phyloP scores from a whole-genome alignment of 2,113 vertebrate genomes.

The Asarcornis scutulata region DNA sequence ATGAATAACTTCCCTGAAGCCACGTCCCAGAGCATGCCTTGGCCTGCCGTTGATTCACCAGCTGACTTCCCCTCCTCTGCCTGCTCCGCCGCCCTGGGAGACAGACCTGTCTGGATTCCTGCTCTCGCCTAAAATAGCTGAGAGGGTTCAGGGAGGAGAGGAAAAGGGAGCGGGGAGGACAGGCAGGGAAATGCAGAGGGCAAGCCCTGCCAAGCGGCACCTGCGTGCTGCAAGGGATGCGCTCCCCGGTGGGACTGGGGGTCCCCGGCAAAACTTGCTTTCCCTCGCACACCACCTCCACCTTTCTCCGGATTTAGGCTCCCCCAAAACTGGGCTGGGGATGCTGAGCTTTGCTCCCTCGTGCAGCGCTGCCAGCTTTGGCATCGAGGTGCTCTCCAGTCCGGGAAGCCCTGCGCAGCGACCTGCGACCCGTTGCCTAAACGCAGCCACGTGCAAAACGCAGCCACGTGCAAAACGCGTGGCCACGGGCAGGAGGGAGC shows the following conservation, averaged over 20 bases:
- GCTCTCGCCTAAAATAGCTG: slow-evolving; percentile 34
- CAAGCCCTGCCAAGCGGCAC: background rate
- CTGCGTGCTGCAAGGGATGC: background rate
- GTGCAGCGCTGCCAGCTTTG: fast-evolving
- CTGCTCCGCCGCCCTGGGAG: slow-evolving; percentile 14
- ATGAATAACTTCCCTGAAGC: slow-evolving; percentile 65
- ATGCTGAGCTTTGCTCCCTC: background rate
- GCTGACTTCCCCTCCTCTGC: slow-evolving; percentile 52
- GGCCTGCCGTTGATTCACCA: slow-evolving; percentile 63
- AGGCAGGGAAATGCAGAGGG: background rate
- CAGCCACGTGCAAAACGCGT: too few relatives aligned
- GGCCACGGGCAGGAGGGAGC: fast-evolving
- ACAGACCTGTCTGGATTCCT: slow-evolving; percentile 53
- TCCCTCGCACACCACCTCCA: fast-evolving
- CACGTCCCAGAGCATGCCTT: slow-evolving; percentile 54
- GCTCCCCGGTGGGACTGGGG: background rate
- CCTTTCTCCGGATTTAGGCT: background rate
- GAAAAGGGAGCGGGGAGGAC: background rate
- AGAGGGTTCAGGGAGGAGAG: background rate
- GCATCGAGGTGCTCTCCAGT: background rate
- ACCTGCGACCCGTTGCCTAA: too few relatives aligned
- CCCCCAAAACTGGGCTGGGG: background rate
- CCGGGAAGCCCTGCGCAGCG: fast-evolving
- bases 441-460: too few relatives aligned
- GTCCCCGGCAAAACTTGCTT: background rate